Evolutionary conservation across 2,797 vertebrate genomes (phyloP).

Genomic region (Synaphobranchus kaupii): DNA sequence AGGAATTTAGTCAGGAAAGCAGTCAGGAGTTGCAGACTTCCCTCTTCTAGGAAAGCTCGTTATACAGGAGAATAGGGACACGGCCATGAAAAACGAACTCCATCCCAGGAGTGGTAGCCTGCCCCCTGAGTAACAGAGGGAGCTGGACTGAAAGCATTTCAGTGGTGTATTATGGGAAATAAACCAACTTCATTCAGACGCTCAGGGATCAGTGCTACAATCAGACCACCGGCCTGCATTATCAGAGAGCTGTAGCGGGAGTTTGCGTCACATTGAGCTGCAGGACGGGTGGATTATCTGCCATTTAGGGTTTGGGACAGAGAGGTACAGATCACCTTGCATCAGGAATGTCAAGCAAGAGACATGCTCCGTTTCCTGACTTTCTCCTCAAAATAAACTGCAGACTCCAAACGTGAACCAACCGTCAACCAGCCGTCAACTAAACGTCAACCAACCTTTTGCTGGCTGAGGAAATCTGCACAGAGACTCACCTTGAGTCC

Average conservation of each 20-base stretch:
- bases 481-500: no score
- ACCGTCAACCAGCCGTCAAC: background rate
- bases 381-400: no score
- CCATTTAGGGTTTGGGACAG: background rate
- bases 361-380: no score
- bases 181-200: no score
- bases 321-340: background rate
- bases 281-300: background rate
- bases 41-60: background rate
- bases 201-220: background rate
- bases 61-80: background rate
- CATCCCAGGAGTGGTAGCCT: no score
- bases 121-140: background rate
- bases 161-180: background rate
- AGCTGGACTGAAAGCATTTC: background rate
- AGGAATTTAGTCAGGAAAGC: background rate
- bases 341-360: background rate
- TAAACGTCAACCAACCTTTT: no score
- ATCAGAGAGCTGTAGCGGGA: background rate
- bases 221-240: background rate
- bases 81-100: no score
- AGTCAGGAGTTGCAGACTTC: background rate
- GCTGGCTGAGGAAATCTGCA: no score
- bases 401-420: background rate
- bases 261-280: background rate